phyloP scores from a whole-genome alignment of 2,113 vertebrate genomes.

The Stictonetta naevosa region DNA sequence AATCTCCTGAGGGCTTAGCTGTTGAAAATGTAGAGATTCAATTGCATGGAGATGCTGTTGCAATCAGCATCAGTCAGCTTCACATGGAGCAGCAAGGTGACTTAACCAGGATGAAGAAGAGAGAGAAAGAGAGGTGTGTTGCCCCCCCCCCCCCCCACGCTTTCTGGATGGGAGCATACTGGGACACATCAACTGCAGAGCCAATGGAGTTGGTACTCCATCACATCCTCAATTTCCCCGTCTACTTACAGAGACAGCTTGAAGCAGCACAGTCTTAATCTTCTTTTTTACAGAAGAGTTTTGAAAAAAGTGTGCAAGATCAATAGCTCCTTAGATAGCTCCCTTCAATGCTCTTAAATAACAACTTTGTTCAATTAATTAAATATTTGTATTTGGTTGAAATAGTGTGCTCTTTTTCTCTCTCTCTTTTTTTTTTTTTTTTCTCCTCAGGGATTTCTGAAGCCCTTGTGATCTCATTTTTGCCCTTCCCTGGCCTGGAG shows the following conservation, averaged over 20 bases:
- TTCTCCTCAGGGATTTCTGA: not conserved
- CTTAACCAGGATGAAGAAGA: no score
- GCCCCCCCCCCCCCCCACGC: no score
- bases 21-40: not conserved
- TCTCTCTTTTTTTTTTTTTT: not conserved
- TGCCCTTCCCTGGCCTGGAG: not conserved
- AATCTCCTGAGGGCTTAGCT: not conserved
- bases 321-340: not conserved
- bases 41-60: not conserved
- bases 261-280: slow-evolving; percentile 18
- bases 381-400: not conserved
- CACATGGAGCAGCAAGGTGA: not conserved
- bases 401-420: not conserved
- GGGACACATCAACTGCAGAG: not conserved
- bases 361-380: not conserved
- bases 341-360: not conserved
- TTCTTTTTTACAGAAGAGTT: no score
- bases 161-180: not conserved
- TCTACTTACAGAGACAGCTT: not conserved
- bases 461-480: not conserved
- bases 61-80: not conserved
- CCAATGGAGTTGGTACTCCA: not conserved
- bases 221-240: not conserved
- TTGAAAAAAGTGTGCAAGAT: not conserved
- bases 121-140: no score